Evolutionary conservation across 2,797 vertebrate genomes (phyloP).

Genomic region (Hafferia zeledoni): DNA sequence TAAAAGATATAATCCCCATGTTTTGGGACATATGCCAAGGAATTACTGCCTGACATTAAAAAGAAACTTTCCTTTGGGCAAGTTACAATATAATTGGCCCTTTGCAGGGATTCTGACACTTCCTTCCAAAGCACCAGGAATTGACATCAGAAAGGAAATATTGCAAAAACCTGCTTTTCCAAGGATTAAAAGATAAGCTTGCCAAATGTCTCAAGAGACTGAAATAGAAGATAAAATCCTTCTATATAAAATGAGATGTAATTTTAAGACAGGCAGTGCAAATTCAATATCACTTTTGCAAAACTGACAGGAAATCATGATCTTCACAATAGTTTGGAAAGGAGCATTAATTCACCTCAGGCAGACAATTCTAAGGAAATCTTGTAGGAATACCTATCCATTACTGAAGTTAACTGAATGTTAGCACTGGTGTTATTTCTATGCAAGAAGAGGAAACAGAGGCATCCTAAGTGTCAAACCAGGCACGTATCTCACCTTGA

Average conservation of each 20-base stretch:
- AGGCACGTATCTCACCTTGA: neutral
- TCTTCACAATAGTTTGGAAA: neutral
- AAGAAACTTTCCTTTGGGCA: neutral
- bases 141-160: constrained; percentile 23
- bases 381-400: neutral
- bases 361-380: neutral
- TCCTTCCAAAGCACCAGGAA: neutral
- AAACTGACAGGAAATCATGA: neutral
- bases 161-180: neutral
- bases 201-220: neutral
- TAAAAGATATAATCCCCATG: neutral
- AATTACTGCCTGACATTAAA: neutral
- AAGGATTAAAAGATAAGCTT: constrained; percentile 15
- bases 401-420: neutral
- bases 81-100: neutral
- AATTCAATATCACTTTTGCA: neutral
- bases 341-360: neutral
- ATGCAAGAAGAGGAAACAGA: neutral
- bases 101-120: constrained; percentile 4
- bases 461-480: neutral
- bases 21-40: neutral
- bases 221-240: constrained; percentile 21
- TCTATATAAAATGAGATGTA: neutral
- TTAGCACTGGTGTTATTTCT: neutral
- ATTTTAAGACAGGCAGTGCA: neutral